phyloP scores from a whole-genome alignment of 2,888 invertebrate genomes.

The Hypercompe scribonia region DNA sequence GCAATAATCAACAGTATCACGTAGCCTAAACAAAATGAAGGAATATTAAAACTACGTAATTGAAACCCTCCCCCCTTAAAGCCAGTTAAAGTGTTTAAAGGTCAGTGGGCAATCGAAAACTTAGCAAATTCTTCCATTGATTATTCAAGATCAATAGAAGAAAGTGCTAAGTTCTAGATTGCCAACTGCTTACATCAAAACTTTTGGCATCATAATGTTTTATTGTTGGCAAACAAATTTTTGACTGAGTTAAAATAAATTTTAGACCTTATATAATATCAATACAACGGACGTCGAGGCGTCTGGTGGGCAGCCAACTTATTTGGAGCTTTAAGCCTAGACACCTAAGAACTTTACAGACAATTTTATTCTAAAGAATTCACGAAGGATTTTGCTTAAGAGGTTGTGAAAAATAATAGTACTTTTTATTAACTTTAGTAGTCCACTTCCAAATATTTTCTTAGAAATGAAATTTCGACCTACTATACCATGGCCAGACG shows the following conservation, averaged over 20 bases:
- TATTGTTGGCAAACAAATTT: not conserved
- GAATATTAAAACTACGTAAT: no score
- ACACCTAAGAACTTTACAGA: not conserved
- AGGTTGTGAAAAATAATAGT: not conserved
- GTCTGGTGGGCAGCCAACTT: not conserved
- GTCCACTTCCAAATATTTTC: no score
- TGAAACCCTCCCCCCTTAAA: no score
- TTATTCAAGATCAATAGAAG: not conserved
- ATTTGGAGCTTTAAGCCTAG: not conserved
- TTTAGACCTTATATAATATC: not conserved
- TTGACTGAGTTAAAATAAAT: not conserved
- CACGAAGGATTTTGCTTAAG: not conserved
- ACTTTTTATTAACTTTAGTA: no score
- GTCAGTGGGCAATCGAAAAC: no score
- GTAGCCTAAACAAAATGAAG: no score
- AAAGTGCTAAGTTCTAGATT: not conserved
- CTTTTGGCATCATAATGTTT: slow-evolving; percentile 7
- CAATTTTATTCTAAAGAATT: not conserved
- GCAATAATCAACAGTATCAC: no score
- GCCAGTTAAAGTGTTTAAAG: no score
- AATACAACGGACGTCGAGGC: not conserved
- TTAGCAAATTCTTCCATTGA: no score
- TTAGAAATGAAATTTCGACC: no score
- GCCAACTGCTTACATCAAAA: not conserved
- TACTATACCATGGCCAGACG: no score